Evolutionary conservation across 2,888 invertebrate genomes (phyloP), one percentile per base, ranked within the genome.

Genomic region (Andrena bucephala): DNA sequence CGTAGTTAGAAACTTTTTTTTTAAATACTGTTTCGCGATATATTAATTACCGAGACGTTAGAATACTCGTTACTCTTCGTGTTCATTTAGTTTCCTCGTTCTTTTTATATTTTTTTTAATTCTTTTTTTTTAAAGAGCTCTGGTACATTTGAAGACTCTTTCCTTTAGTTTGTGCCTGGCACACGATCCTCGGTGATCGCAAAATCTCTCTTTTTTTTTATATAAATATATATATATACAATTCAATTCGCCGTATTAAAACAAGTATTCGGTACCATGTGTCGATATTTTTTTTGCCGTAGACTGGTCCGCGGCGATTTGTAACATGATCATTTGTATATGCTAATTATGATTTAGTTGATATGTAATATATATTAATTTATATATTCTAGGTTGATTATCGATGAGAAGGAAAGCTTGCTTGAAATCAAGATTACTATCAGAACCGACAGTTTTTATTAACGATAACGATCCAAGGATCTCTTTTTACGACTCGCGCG

Each of bases 271-370:
- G 70, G 87, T 83, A 87, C 84, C 33, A 87, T 83, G 85, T 81
- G 85, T 87, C 83, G 76, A 85, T 81, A 86, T 85, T 88, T 62
- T 89, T 86, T 77, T 85, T 77, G 82, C 89, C 89, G 89, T 91
- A 84, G 92, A 92, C 92, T 88, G 91, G 90, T 91, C 90, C 88
- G 83, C 89, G 87, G 86, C 57, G 36, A 60, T 36, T 85, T 57
- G 8, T 73, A 87, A 87, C 86, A 86, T 86, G 57, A 86, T 89
- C 83, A 89, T 92, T 92, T 91, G 89, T 68, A 86, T 84, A 90
- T 91, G 88, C 82, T 77, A 31, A 81, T 71, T 87, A 87, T 85
- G 73, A 74, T 78, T 89, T 87, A 85, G 72, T 85, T 81, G 77
- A 81, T 81, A 80, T 88, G 85, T 89, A 88, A 87, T 86, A 84